Conservation (phyloP, 2,797 vertebrate species). For the Hydrophis major region DNA sequence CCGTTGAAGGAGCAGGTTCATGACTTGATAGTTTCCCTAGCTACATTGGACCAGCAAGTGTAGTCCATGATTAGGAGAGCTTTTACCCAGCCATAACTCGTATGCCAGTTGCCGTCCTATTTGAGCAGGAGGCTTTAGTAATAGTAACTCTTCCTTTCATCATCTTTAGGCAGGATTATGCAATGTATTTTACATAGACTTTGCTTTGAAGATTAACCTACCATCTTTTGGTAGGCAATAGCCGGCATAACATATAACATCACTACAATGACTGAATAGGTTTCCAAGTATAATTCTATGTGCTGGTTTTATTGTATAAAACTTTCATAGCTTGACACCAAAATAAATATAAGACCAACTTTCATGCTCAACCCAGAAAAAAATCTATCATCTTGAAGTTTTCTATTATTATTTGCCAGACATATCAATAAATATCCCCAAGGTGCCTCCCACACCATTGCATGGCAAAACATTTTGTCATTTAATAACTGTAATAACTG, state of each 20-base stretch:
- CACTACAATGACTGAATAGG: neutral
- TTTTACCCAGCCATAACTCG: neutral
- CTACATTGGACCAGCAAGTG: neutral
- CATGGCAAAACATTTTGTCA: conserved; percentile 72
- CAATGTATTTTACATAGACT: neutral
- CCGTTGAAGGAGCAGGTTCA: neutral
- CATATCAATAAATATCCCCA: conserved; percentile 40
- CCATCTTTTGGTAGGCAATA: neutral
- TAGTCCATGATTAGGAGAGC: neutral
- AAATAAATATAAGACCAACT: neutral
- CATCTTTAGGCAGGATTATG: neutral
- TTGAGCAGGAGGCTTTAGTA: neutral
- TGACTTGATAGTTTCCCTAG: neutral
- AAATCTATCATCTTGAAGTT: neutral
- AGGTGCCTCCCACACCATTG: conserved; percentile 55
- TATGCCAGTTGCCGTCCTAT: neutral
- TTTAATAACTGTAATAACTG: conserved; percentile 64
- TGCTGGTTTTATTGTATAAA: neutral
- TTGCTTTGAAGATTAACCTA: neutral
- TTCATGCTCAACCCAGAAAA: neutral
- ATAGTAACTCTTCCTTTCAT: neutral
- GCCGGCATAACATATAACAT: neutral
- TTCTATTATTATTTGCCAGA: conserved; percentile 32
- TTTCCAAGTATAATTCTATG: neutral
- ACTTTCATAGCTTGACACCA: neutral